A percentile compares a stretch with the other conserved stretches of the same genome.
These are phyloP conservation scores for Thaumetopoea pityocampa DNA, from an alignment of 1,140 invertebrate genomes.

Conservation along the genomic window DNA sequence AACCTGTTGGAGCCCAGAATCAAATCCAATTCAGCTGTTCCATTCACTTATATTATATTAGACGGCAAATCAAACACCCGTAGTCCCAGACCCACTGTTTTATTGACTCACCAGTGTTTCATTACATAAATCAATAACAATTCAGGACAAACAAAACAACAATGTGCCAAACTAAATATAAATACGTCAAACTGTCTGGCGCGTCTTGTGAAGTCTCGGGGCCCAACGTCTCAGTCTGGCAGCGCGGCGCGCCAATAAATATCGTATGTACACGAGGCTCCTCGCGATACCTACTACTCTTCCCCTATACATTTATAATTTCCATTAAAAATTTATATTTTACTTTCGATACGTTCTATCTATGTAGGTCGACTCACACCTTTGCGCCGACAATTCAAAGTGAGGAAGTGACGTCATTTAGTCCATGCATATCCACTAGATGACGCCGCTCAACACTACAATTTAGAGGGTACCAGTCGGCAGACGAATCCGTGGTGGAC, in stretches of 20 bases:
- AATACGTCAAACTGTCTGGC: conserved; percentile 62
- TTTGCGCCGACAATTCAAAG: conserved; percentile 12
- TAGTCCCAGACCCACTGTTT: conserved; percentile 71
- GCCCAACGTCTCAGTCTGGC: conserved; percentile 43
- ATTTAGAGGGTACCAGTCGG: conserved; percentile 8
- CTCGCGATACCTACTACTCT: conserved; percentile 38
- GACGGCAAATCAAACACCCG: conserved; percentile 68
- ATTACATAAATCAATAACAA: conserved; percentile 75
- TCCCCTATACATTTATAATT: conserved; percentile 62
- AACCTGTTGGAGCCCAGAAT: conserved; percentile 60
- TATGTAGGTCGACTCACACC: conserved; percentile 44
- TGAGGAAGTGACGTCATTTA: conserved; percentile 4
- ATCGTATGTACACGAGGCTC: conserved; percentile 68
- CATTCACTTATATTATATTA: conserved; percentile 19
- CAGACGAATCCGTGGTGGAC: conserved; percentile 3
- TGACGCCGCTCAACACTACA: conserved; percentile 12
- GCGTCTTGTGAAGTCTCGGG: conserved; percentile 44
- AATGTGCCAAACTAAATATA: conserved; percentile 70
- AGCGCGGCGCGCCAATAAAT: conserved; percentile 63
- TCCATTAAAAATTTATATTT: conserved; percentile 68
- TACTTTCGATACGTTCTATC: conserved; percentile 72
- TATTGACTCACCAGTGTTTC: conserved; percentile 72
- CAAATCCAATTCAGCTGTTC: conserved; percentile 48
- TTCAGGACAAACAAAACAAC: conserved; percentile 74
- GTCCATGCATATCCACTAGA: conserved; percentile 8